Percentiles rank a stretch among this genome's conserved stretches.
These are phyloP conservation scores for Coleophora deauratella DNA, from an alignment of 2,888 invertebrate genomes.

Conservation along the genomic window DNA sequence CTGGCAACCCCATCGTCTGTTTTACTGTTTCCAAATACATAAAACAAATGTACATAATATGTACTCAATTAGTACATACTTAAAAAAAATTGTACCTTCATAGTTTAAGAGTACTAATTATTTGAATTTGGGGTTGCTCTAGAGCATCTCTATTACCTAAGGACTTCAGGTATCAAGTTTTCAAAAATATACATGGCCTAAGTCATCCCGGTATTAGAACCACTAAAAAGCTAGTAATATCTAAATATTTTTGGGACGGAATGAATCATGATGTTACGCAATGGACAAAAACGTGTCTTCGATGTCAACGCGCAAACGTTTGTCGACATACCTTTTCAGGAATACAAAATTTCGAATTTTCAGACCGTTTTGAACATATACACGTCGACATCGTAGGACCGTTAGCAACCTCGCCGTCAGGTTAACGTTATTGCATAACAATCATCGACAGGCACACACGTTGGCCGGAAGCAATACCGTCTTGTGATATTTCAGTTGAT, in stretches of 20 bases:
- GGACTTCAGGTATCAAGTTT: slow-evolving; percentile 1
- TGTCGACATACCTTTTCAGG: slow-evolving; percentile 9
- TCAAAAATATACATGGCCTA: slow-evolving; percentile 1
- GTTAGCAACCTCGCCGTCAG: not conserved
- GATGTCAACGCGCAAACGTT: slow-evolving; percentile 11
- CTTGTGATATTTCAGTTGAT: slow-evolving; percentile 15
- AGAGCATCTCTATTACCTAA: slow-evolving; percentile 8
- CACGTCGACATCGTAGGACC: slow-evolving; percentile 13
- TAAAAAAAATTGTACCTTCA: too few relatives aligned
- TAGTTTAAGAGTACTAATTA: too few relatives aligned
- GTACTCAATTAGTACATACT: too few relatives aligned
- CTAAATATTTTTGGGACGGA: slow-evolving; percentile 11
- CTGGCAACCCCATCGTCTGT: too few relatives aligned
- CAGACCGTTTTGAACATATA: slow-evolving; percentile 11
- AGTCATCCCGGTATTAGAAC: slow-evolving; percentile 10
- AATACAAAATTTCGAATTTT: not conserved
- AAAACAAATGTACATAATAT: too few relatives aligned
- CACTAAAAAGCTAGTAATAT: slow-evolving; percentile 6
- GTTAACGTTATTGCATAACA: not conserved
- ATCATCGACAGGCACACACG: slow-evolving; percentile 7
- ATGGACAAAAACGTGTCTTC: slow-evolving; percentile 9
- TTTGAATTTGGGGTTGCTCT: too few relatives aligned
- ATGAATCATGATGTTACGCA: slow-evolving; percentile 7
- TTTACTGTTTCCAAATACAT: too few relatives aligned
- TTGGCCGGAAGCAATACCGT: slow-evolving; percentile 21